A percentile compares a stretch with the other conserved stretches of the same genome.
Conservation (phyloP, 2,113 vertebrate genomes). For the Brienomyrus longianalis region DNA sequence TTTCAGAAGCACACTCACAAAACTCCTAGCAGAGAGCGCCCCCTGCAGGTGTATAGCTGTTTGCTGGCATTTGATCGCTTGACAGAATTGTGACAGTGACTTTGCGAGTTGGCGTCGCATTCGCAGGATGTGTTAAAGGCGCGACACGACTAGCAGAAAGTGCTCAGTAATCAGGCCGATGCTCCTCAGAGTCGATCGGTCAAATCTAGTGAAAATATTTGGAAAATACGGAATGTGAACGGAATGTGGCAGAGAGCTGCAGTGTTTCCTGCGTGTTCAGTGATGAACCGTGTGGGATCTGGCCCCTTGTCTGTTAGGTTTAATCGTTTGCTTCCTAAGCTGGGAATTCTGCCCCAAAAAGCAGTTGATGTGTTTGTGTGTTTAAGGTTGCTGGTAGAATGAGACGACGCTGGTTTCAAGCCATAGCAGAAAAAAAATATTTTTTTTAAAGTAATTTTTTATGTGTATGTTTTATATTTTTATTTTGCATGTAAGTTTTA, state of each 20-base stretch:
- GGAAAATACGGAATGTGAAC: too few relatives aligned
- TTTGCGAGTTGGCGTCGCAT: neutral
- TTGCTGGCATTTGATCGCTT: neutral
- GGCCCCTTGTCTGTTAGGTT: too few relatives aligned
- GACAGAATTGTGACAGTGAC: neutral
- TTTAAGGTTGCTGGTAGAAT: neutral
- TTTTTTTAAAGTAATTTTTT: neutral
- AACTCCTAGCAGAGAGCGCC: neutral
- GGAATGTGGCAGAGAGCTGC: too few relatives aligned
- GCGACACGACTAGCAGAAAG: neutral
- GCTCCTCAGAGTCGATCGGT: neutral
- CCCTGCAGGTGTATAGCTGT: neutral
- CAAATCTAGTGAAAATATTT: neutral
- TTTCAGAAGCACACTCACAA: neutral
- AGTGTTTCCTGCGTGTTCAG: too few relatives aligned
- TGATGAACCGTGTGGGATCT: too few relatives aligned
- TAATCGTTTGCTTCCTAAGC: neutral
- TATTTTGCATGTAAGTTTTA: neutral
- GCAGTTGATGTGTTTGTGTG: neutral
- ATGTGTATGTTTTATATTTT: neutral
- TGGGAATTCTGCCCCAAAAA: neutral
- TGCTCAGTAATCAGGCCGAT: neutral
- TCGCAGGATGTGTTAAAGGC: neutral
- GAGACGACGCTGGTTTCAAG: neutral
- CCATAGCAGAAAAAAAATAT: neutral